phyloP scores from a whole-genome alignment of 92 coral and sea anemone genomes.

The Palythoa caribaeorum region DNA sequence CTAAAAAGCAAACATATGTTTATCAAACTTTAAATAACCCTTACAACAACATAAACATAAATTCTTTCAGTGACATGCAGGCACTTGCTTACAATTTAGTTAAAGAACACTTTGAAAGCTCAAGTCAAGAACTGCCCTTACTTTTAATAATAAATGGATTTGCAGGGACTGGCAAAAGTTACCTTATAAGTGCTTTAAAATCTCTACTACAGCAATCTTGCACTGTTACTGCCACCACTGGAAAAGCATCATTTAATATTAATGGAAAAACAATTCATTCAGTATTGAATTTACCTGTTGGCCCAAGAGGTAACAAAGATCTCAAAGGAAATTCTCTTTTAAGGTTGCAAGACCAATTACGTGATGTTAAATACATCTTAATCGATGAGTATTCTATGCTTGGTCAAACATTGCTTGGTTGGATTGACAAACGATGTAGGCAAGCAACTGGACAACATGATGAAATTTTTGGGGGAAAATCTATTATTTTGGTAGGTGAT shows the following conservation, averaged over 20 bases:
- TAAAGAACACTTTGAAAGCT: conserved; percentile 16
- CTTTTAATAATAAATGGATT: conserved; percentile 50
- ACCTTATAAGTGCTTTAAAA: conserved; percentile 43
- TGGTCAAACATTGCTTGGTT: conserved; percentile 59
- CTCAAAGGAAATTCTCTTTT: conserved; percentile 62
- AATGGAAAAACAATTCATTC: conserved; percentile 68
- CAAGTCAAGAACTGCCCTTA: conserved; percentile 35
- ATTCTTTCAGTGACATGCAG: conserved; percentile 54
- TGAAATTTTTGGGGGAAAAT: conserved; percentile 54
- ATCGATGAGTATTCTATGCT: conserved; percentile 71
- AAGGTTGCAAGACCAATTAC: conserved; percentile 55
- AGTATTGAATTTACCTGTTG: conserved; percentile 72
- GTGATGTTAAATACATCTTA: conserved; percentile 46
- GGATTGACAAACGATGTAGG: conserved; percentile 66
- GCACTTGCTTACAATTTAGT: conserved; percentile 54
- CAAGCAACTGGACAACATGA: conserved; percentile 67
- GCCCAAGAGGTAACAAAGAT: conserved; percentile 58
- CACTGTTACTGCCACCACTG: conserved; percentile 52
- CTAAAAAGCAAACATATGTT: conserved; percentile 40
- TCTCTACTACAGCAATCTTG: conserved; percentile 39
- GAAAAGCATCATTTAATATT: conserved; percentile 53
- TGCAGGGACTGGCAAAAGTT: conserved; percentile 62
- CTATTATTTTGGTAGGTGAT: conserved; percentile 60
- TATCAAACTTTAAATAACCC: conserved; percentile 32
- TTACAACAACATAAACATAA: conserved; percentile 21